A percentile compares a stretch with the other conserved stretches of the same genome.
phyloP scores from a whole-genome alignment of 2,888 invertebrate species.

The Alcis repandata region DNA sequence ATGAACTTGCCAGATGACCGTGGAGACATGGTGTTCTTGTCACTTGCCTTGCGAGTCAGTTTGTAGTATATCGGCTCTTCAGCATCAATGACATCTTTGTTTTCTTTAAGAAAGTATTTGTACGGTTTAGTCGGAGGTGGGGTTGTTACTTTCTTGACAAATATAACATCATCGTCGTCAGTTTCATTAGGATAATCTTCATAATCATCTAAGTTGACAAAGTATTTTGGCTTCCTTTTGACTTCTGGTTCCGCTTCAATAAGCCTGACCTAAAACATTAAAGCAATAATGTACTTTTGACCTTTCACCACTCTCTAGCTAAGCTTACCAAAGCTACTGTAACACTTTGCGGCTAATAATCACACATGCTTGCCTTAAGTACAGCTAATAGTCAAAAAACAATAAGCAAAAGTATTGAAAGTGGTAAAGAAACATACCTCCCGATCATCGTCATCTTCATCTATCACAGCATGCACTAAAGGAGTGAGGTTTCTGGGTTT shows the following conservation, averaged over 20 bases:
- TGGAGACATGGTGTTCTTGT: conserved; percentile 64
- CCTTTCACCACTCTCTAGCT: neutral
- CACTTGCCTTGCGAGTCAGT: conserved; percentile 64
- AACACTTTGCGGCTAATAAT: too few species aligned
- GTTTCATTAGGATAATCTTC: conserved; percentile 57
- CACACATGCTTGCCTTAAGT: too few species aligned
- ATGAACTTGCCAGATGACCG: conserved; percentile 71
- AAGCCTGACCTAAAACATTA: conserved; percentile 70
- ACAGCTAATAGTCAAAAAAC: too few species aligned
- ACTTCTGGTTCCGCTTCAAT: conserved; percentile 64
- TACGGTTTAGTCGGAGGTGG: conserved; percentile 67
- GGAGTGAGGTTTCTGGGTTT: conserved; percentile 71
- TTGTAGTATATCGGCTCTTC: conserved; percentile 66
- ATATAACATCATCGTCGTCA: conserved; percentile 75
- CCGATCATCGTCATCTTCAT: conserved; percentile 71
- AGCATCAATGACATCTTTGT: conserved; percentile 52
- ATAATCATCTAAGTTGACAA: conserved; percentile 72
- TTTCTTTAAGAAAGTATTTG: conserved; percentile 65
- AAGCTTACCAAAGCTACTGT: neutral
- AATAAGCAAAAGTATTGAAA: neutral
- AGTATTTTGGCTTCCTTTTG: conserved; percentile 67
- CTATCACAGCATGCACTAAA: conserved; percentile 65
- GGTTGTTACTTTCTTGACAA: conserved; percentile 69
- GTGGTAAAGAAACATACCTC: conserved; percentile 57
- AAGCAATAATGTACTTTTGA: neutral